A percentile compares a stretch with the other conserved stretches of the same genome.
phyloP scores from a whole-genome alignment of 2,797 vertebrate genomes.

The Centropyge bicolor region DNA sequence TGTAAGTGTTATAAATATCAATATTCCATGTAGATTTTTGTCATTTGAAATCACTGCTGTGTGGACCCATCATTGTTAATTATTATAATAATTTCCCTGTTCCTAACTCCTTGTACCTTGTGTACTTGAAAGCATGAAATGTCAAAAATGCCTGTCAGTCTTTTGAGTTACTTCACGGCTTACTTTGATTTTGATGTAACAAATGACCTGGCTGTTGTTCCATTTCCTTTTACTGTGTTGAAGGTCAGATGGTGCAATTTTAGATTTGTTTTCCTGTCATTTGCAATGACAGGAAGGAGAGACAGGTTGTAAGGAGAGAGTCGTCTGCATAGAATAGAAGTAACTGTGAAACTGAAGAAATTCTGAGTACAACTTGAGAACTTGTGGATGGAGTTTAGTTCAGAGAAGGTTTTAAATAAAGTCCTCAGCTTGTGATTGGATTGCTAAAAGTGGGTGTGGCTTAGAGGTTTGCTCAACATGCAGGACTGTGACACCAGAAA shows the following conservation, averaged over 20 bases:
- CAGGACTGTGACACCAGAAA: no score
- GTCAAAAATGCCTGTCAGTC: background rate
- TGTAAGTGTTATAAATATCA: background rate
- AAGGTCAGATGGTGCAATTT: background rate
- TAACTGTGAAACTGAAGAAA: background rate
- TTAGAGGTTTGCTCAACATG: no score
- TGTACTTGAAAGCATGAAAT: background rate
- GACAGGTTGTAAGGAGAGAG: constrained; percentile 1
- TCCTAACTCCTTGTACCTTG: background rate
- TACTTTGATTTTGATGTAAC: background rate
- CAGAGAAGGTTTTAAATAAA: background rate
- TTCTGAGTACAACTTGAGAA: background rate
- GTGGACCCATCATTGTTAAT: background rate
- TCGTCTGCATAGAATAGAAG: constrained; percentile 54
- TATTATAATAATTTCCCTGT: background rate
- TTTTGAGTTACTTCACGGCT: background rate
- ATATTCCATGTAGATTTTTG: background rate
- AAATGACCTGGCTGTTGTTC: background rate
- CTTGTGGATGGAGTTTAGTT: background rate
- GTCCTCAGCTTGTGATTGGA: background rate
- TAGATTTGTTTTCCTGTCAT: background rate
- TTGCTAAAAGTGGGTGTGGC: background rate
- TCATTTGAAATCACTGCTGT: background rate
- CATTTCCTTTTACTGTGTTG: background rate
- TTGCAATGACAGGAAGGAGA: background rate